Evolutionary conservation across 2,888 invertebrate species (phyloP).

Genomic region (Drosophila mercatorum): DNA sequence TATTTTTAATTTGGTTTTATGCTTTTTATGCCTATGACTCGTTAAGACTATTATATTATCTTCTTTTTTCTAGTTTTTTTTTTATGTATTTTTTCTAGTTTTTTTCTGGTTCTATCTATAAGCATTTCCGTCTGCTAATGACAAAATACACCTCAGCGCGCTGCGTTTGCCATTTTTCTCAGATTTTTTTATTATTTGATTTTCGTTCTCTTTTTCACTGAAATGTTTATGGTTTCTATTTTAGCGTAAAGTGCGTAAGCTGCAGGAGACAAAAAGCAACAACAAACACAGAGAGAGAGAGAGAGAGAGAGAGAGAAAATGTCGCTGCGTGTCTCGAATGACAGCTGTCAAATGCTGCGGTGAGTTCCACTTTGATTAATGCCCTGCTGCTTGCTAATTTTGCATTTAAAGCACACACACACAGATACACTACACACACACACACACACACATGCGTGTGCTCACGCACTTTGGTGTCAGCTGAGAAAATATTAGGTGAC

Average conservation of each 20-base stretch:
- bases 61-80: conserved; percentile 8
- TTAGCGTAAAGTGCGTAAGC: conserved; percentile 71
- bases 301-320: conserved; percentile 27
- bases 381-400: conserved; percentile 54
- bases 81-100: conserved; percentile 3
- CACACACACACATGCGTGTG: conserved; percentile 1
- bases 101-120: conserved; percentile 20
- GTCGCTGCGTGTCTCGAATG: conserved; percentile 62
- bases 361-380: conserved; percentile 60
- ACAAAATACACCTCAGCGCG: conserved; percentile 41
- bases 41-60: conserved; percentile 34
- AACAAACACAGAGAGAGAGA: conserved; percentile 14
- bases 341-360: conserved; percentile 71
- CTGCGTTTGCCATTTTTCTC: conserved; percentile 23
- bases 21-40: conserved; percentile 33
- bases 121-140: conserved; percentile 68
- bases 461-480: conserved; percentile 33
- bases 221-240: conserved; percentile 54
- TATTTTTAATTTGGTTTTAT: conserved; percentile 37
- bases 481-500: conserved; percentile 49
- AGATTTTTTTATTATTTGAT: conserved; percentile 11
- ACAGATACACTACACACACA: background rate
- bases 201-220: background rate
- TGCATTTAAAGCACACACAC: conserved; percentile 51
- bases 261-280: conserved; percentile 46